Evolutionary conservation across 2,797 vertebrate genomes (phyloP).

Genomic region (Thunnus albacares): DNA sequence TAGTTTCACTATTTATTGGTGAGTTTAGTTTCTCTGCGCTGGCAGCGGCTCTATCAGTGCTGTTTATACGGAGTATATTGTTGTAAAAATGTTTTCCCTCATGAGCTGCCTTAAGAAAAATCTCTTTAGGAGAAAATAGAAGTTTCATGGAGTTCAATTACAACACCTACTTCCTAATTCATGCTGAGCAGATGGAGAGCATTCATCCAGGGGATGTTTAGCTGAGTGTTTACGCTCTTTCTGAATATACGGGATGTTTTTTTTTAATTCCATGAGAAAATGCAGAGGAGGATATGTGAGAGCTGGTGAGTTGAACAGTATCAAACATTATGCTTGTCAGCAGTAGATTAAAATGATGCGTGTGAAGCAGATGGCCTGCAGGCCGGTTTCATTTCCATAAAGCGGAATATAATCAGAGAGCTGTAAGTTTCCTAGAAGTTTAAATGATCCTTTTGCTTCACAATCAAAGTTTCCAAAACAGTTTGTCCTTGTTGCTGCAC

Average conservation of each 20-base stretch:
- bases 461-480: not conserved
- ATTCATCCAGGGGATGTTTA: constrained; percentile 10
- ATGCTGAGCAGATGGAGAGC: not conserved
- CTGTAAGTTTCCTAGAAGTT: not conserved
- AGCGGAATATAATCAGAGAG: constrained; percentile 5
- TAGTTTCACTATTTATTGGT: not conserved
- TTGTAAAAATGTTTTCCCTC: not conserved
- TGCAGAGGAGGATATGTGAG: not conserved
- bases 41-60: not conserved
- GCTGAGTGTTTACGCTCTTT: not conserved
- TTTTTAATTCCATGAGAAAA: not conserved
- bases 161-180: not conserved
- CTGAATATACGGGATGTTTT: not conserved
- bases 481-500: not conserved
- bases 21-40: not conserved
- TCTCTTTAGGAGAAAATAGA: not conserved
- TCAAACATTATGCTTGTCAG: constrained; percentile 25
- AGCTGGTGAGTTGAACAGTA: not conserved
- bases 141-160: not conserved
- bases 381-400: constrained; percentile 19
- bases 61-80: not conserved
- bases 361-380: constrained; percentile 4
- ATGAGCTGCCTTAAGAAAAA: not conserved
- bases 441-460: not conserved
- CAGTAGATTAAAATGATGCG: not conserved